A percentile compares a stretch with the other conserved stretches of the same genome.
phyloP scores from a whole-genome alignment of 2,113 vertebrate species.

The Gymnobelideus leadbeateri region DNA sequence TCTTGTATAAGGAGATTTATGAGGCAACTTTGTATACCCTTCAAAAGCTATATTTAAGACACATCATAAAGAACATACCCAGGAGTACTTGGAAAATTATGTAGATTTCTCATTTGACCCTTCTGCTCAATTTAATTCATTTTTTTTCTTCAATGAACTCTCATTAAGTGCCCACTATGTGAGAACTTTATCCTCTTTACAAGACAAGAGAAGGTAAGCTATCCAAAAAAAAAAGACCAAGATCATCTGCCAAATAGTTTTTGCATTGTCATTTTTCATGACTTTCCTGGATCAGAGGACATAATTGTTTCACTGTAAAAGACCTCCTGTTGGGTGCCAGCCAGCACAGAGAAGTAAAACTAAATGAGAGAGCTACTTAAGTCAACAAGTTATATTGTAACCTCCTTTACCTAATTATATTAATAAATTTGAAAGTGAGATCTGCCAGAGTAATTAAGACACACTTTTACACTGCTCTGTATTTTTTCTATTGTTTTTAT shows the following conservation, averaged over 20 bases:
- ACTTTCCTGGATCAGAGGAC: neutral
- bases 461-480: neutral
- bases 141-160: neutral
- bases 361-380: neutral
- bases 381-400: slow-evolving; percentile 1
- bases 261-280: neutral
- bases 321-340: neutral
- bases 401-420: neutral
- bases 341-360: neutral
- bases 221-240: neutral
- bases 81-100: neutral
- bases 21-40: neutral
- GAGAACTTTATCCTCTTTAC: neutral
- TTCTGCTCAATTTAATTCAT: neutral
- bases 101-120: neutral
- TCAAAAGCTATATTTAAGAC: neutral
- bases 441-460: neutral
- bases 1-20: neutral
- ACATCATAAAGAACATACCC: neutral
- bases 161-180: neutral
- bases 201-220: neutral
- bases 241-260: neutral
- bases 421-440: neutral
- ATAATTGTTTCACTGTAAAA: neutral
- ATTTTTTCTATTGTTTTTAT: neutral